These are phyloP conservation scores for Heliopora coerulea DNA, from an alignment of 92 coral and sea anemone genomes.

Conservation along the genomic window DNA sequence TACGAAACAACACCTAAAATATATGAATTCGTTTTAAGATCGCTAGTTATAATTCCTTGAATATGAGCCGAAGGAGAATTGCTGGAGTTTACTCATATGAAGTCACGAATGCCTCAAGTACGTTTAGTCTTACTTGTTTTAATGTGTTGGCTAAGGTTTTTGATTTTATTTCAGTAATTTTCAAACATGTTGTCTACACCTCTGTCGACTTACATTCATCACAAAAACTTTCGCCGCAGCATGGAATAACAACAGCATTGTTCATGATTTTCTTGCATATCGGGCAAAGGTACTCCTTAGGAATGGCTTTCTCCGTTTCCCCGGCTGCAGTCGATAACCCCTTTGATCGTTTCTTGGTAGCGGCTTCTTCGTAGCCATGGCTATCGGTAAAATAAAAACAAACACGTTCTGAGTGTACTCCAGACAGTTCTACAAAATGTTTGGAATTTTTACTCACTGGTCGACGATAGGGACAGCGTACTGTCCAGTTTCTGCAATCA, in stretches of 20 bases:
- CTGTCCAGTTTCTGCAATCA: slow-evolving; percentile 37
- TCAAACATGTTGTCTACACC: no score
- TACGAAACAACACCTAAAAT: slow-evolving; percentile 81
- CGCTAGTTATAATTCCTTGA: no score
- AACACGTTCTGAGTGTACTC: background rate
- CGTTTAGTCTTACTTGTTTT: no score
- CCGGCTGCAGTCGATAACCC: background rate
- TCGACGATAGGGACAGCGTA: slow-evolving; percentile 39
- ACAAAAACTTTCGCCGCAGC: slow-evolving; percentile 99
- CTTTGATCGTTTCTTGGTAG: slow-evolving; percentile 13
- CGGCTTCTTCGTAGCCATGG: slow-evolving; percentile 36
- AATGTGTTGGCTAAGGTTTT: no score
- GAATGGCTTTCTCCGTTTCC: slow-evolving; percentile 46
- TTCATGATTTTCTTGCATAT: slow-evolving; percentile 76
- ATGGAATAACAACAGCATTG: slow-evolving; percentile 96
- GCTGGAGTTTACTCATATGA: no score
- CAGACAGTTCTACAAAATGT: no score
- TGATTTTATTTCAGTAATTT: no score
- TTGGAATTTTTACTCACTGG: slow-evolving; percentile 16
- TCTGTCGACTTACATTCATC: slow-evolving; percentile 89
- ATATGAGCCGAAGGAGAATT: no score
- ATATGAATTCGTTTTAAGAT: no score
- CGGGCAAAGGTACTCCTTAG: slow-evolving; percentile 87
- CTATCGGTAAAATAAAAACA: background rate
- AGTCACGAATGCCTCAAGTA: no score